These are phyloP conservation scores for Parnassius apollo DNA, from an alignment of 2,888 invertebrate genomes.

Conservation along the genomic window DNA sequence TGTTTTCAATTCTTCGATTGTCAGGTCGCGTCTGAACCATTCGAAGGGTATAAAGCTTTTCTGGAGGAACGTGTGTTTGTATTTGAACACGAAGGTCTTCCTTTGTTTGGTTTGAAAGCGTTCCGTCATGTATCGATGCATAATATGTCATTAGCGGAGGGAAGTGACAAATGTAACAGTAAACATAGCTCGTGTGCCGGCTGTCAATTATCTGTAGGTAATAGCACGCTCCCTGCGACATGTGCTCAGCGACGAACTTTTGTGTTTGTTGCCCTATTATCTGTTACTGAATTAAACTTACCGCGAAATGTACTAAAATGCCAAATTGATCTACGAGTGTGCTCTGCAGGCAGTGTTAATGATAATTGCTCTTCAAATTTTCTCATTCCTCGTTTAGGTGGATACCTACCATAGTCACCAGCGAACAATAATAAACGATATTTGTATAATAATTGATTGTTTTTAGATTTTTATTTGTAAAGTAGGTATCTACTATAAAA, in stretches of 20 bases:
- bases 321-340: too few relatives aligned
- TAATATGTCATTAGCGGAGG: conserved; percentile 66
- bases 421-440: too few relatives aligned
- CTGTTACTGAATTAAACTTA: conserved; percentile 38
- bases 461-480: too few relatives aligned
- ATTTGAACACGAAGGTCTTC: not conserved
- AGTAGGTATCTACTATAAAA: too few relatives aligned
- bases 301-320: not conserved
- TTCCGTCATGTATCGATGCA: conserved; percentile 45
- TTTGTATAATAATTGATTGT: too few relatives aligned
- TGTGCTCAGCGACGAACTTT: conserved; percentile 64
- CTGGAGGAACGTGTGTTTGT: not conserved
- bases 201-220: conserved; percentile 66
- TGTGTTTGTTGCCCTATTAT: conserved; percentile 68
- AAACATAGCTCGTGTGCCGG: conserved; percentile 61
- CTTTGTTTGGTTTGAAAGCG: conserved; percentile 55
- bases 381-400: too few relatives aligned
- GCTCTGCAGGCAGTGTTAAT: too few relatives aligned
- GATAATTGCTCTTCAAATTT: too few relatives aligned
- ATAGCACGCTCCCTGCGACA: conserved; percentile 65
- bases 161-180: conserved; percentile 73
- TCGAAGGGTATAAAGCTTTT: conserved; percentile 7
- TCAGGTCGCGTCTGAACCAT: conserved; percentile 6
- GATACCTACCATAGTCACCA: too few relatives aligned
- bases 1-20: conserved; percentile 11